These are phyloP conservation scores for Puma concolor DNA, from an alignment of 2,113 vertebrate species.

Conservation along the genomic window DNA sequence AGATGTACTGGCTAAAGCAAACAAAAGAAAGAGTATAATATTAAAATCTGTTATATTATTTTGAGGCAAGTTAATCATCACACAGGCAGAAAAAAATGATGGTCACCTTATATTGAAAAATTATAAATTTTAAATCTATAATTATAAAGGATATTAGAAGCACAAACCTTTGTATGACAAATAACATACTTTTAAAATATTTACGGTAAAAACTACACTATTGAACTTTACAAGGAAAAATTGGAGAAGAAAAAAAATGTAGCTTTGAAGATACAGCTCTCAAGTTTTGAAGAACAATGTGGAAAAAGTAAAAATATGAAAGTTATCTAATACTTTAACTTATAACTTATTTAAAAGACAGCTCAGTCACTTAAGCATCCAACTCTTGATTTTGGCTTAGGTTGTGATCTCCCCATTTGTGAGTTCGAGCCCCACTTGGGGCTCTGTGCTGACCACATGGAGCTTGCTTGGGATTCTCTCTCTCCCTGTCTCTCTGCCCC, in stretches of 20 bases:
- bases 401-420: too few species aligned
- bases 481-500: too few species aligned
- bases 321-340: background rate
- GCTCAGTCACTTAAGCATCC: too few species aligned
- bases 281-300: background rate
- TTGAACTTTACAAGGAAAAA: background rate
- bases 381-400: too few species aligned
- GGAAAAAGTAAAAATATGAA: background rate
- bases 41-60: background rate
- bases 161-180: background rate
- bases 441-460: too few species aligned
- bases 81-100: background rate
- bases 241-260: background rate
- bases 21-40: background rate
- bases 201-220: background rate
- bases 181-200: conserved; percentile 8
- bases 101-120: conserved; percentile 29
- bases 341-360: conserved; percentile 25
- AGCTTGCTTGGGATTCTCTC: too few species aligned
- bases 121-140: background rate
- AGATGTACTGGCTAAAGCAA: background rate
- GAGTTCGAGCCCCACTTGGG: too few species aligned
- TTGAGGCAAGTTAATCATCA: conserved; percentile 11
- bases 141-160: background rate
- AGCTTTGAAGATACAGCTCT: background rate